Conservation (phyloP, 1,140 invertebrate species). For the Pachypeltis micranthus region DNA sequence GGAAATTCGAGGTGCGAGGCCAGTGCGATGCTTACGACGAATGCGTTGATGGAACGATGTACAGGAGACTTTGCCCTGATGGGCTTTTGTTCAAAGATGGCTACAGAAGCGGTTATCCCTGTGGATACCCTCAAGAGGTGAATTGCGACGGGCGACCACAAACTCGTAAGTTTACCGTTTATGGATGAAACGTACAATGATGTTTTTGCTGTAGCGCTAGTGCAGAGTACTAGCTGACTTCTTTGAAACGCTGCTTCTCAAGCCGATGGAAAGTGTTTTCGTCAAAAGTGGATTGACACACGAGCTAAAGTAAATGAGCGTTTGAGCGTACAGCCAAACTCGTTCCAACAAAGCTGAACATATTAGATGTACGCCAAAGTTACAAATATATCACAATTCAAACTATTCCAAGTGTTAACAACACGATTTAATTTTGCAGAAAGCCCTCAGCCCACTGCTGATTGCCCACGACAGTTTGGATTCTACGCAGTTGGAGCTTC, state of each 20-base stretch:
- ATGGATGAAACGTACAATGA: too few relatives aligned
- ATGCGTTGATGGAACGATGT: constrained; percentile 56
- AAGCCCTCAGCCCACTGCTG: constrained; percentile 50
- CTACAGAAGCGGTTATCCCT: constrained; percentile 58
- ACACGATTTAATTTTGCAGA: constrained; percentile 34
- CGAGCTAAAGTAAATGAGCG: too few relatives aligned
- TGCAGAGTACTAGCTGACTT: too few relatives aligned
- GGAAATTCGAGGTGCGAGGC: constrained; percentile 49
- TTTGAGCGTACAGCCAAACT: too few relatives aligned
- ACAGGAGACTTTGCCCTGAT: constrained; percentile 69
- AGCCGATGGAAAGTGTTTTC: too few relatives aligned
- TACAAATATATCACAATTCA: too few relatives aligned
- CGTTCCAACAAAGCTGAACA: too few relatives aligned
- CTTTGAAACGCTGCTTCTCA: too few relatives aligned
- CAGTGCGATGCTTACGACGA: constrained; percentile 65
- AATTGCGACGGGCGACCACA: constrained; percentile 54
- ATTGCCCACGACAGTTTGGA: constrained; percentile 76
- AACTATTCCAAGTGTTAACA: too few relatives aligned
- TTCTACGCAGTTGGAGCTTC: constrained; percentile 62
- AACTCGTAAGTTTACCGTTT: constrained; percentile 50
- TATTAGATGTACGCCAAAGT: too few relatives aligned
- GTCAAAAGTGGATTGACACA: too few relatives aligned
- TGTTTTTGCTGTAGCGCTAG: too few relatives aligned
- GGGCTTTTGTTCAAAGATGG: constrained; percentile 69
- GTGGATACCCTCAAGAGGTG: constrained; percentile 71